Percentiles rank a stretch among this genome's conserved stretches.
These are phyloP conservation scores for Salvator merianae DNA, from an alignment of 2,113 vertebrate species.

Conservation along the genomic window DNA sequence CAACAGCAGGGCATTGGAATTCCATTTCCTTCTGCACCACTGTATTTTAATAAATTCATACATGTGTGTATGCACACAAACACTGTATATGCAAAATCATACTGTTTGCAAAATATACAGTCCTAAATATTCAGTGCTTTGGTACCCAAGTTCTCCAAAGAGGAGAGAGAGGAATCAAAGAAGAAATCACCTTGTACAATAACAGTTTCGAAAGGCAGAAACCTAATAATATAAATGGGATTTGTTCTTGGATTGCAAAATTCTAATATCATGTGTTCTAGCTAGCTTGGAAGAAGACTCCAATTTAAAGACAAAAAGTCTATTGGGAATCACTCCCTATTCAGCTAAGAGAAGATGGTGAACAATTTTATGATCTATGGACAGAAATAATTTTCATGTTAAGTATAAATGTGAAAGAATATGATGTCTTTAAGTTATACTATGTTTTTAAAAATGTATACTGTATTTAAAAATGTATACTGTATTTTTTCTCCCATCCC, in stretches of 20 bases:
- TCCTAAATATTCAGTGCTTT: background rate
- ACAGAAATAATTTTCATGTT: rapidly evolving
- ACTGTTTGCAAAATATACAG: conserved; percentile 22
- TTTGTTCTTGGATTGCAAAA: background rate
- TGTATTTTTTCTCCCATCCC: background rate
- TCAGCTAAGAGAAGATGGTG: too few species aligned
- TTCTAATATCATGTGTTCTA: rapidly evolving
- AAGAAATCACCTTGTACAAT: background rate
- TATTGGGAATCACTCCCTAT: background rate
- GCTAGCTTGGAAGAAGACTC: background rate
- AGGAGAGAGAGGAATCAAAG: background rate
- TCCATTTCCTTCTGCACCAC: conserved; percentile 62
- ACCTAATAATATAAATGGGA: background rate
- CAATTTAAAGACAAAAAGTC: background rate
- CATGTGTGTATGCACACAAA: background rate
- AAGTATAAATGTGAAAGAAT: background rate
- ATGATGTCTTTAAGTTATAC: background rate
- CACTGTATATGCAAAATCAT: conserved; percentile 17
- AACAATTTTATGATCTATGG: background rate
- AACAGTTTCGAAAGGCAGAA: background rate
- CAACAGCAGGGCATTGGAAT: conserved; percentile 64
- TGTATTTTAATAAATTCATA: conserved; percentile 64
- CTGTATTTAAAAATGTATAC: background rate
- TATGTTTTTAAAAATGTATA: background rate
- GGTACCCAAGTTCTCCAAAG: conserved; percentile 23